A percentile compares a stretch with the other conserved stretches of the same genome.
phyloP scores from a whole-genome alignment of 2,113 vertebrate species.

The Tenebrosternarchus preto region DNA sequence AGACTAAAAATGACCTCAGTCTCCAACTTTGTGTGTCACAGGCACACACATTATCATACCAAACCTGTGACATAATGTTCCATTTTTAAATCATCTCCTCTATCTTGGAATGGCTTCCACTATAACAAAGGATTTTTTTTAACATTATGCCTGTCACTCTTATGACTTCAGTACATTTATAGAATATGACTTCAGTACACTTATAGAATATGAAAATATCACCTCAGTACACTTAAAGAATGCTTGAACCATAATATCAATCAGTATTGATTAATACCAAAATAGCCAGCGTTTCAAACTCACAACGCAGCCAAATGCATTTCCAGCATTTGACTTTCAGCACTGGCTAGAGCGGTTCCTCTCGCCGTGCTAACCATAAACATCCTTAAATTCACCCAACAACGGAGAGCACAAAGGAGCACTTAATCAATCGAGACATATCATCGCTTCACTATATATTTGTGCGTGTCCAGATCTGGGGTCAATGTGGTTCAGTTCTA shows the following conservation, averaged over 20 bases:
- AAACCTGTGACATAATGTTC: background rate
- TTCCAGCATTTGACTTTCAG: background rate
- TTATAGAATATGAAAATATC: conserved; percentile 15
- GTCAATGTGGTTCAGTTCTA: background rate
- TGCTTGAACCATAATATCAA: background rate
- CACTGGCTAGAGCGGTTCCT: background rate
- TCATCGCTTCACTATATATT: no score
- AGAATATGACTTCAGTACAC: conserved; percentile 20
- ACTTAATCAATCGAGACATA: no score
- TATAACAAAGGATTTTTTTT: background rate
- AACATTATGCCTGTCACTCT: background rate
- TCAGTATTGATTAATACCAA: conserved; percentile 5
- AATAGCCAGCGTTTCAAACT: conserved; percentile 3
- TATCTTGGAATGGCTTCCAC: background rate
- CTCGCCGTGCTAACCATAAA: background rate
- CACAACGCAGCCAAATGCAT: background rate
- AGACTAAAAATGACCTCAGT: background rate
- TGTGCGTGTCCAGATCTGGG: background rate
- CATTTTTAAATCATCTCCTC: background rate
- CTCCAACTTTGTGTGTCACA: background rate
- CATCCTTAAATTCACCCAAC: background rate
- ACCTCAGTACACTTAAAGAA: background rate
- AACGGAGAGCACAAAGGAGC: background rate
- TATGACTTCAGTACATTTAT: background rate
- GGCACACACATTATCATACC: background rate